These are phyloP conservation scores for Callocephalon fimbriatum DNA, from an alignment of 2,113 vertebrate genomes.

Conservation along the genomic window DNA sequence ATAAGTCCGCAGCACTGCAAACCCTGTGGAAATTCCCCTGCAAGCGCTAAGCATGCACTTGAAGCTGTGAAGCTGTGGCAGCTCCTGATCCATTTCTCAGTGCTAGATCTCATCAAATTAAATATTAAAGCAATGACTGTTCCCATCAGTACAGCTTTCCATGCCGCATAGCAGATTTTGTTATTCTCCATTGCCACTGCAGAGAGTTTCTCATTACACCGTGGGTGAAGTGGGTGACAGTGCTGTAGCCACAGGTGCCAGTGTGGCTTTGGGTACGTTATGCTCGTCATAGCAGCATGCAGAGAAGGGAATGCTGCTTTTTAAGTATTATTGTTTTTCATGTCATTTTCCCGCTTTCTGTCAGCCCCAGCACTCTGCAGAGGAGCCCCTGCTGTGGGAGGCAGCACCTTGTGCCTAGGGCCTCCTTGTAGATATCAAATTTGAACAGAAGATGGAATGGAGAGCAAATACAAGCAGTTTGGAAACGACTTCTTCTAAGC, in stretches of 20 bases:
- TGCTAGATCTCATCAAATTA: not conserved
- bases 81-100: not conserved
- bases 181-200: not conserved
- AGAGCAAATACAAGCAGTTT: not conserved
- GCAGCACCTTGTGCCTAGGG: not conserved
- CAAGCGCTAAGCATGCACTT: fast-evolving
- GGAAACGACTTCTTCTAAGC: fast-evolving
- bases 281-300: not conserved
- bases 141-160: not conserved
- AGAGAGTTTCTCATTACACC: not conserved
- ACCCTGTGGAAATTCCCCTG: not conserved
- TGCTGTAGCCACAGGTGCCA: not conserved
- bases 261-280: fast-evolving
- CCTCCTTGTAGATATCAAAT: not conserved
- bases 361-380: not conserved
- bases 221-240: not conserved
- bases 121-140: not conserved
- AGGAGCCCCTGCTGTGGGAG: not conserved
- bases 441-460: not conserved
- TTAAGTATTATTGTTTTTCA: not conserved
- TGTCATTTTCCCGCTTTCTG: fast-evolving
- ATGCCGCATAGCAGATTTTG: not conserved
- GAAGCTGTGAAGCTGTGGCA: not conserved
- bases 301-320: not conserved
- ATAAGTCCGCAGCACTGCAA: fast-evolving